phyloP scores from a whole-genome alignment of 2,797 vertebrate genomes.

The Mormyrus hasselquistii region DNA sequence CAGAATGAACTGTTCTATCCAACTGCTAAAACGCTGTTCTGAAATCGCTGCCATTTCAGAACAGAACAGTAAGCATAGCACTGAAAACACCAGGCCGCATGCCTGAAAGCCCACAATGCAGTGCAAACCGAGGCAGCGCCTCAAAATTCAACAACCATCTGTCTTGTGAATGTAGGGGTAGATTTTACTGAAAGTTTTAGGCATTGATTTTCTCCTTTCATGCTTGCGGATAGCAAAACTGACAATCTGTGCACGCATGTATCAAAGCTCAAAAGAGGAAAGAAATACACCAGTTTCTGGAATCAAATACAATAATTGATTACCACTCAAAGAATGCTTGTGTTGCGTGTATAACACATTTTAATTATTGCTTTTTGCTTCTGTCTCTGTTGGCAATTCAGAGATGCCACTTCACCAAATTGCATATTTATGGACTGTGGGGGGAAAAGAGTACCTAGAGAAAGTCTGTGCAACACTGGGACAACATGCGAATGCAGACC shows the following conservation, averaged over 20 bases:
- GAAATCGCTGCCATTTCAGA: not conserved
- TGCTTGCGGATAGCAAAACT: not conserved
- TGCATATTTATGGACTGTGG: not conserved
- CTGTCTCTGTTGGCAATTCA: not conserved
- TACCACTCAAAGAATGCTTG: not conserved
- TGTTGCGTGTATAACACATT: not conserved
- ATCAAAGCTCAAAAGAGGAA: not conserved
- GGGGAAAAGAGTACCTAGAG: not conserved
- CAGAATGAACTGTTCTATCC: not conserved
- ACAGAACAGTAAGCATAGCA: not conserved
- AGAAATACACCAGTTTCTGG: not conserved
- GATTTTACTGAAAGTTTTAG: not conserved
- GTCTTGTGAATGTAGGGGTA: not conserved
- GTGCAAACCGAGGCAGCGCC: not conserved
- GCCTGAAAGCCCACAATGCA: not conserved
- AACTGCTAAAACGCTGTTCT: not conserved
- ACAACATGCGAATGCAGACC: not conserved
- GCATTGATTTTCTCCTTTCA: not conserved
- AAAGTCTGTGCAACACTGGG: not conserved
- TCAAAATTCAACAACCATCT: not conserved
- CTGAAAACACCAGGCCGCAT: not conserved
- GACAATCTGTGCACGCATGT: not conserved
- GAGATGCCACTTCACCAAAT: not conserved
- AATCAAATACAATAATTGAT: not conserved
- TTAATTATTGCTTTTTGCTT: not conserved